These are phyloP conservation scores for Phrynosoma platyrhinos DNA, from an alignment of 2,113 vertebrate genomes.

Conservation along the genomic window DNA sequence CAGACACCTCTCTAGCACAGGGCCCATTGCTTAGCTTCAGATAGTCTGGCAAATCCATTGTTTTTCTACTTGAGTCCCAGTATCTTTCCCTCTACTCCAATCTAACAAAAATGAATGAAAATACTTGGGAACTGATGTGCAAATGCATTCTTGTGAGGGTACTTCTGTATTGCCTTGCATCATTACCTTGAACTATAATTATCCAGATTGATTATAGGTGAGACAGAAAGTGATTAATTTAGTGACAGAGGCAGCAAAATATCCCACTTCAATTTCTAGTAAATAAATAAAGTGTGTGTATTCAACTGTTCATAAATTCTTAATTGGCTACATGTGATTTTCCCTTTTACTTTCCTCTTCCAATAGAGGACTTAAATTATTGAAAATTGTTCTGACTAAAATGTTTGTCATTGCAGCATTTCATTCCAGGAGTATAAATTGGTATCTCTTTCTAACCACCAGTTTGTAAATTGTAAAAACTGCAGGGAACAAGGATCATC, in stretches of 20 bases:
- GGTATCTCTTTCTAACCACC: conserved; percentile 30
- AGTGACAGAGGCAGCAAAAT: neutral
- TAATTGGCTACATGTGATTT: conserved; percentile 34
- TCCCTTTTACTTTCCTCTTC: conserved; percentile 40
- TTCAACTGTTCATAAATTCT: conserved; percentile 41
- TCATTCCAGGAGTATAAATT: neutral
- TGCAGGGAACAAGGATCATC: neutral
- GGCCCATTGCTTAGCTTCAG: conserved; percentile 37
- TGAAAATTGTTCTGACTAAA: conserved; percentile 31
- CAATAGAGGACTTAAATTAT: neutral
- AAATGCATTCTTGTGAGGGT: neutral
- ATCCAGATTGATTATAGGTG: conserved; percentile 29
- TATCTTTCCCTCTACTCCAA: neutral
- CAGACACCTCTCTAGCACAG: conserved; percentile 48
- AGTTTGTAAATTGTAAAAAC: conserved; percentile 29
- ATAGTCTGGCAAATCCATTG: conserved; percentile 12
- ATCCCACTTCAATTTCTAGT: conserved; percentile 2
- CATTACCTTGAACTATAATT: conserved; percentile 26
- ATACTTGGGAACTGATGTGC: neutral
- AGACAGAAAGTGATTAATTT: conserved; percentile 14
- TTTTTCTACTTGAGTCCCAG: conserved; percentile 11
- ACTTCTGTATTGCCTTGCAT: conserved; percentile 34
- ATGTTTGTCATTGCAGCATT: neutral
- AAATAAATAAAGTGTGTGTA: conserved; percentile 54
- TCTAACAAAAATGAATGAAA: conserved; percentile 16